Evolutionary conservation across 2,113 vertebrate genomes (phyloP).

Genomic region (Megalops atlanticus): DNA sequence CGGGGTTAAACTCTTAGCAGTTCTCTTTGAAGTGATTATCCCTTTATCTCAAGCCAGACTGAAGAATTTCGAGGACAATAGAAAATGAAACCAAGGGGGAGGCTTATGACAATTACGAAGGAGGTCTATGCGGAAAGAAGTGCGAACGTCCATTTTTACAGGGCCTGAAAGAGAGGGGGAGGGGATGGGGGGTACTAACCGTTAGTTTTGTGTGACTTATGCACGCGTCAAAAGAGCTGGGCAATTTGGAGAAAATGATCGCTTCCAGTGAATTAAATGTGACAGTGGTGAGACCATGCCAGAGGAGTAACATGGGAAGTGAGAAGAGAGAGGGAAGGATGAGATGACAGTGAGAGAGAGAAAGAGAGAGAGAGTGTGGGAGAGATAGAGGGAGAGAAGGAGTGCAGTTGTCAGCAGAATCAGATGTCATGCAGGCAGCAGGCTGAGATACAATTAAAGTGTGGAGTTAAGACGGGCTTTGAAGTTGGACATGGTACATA

Average conservation of each 20-base stretch:
- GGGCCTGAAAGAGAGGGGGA: conserved; percentile 22
- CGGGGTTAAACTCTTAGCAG: conserved; percentile 95
- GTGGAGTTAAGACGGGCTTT: conserved; percentile 79
- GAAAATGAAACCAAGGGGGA: conserved; percentile 82
- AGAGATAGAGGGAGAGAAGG: conserved; percentile 57
- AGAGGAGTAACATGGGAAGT: conserved; percentile 9
- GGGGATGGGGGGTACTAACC: conserved; percentile 34
- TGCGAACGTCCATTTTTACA: conserved; percentile 69
- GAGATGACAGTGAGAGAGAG: conserved; percentile 1
- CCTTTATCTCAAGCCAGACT: conserved; percentile 97
- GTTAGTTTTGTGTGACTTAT: conserved; percentile 9
- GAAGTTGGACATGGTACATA: conserved; percentile 75
- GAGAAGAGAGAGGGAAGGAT: conserved; percentile 18
- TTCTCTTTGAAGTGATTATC: conserved; percentile 98
- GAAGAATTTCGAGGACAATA: conserved; percentile 94
- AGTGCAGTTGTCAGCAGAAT: conserved; percentile 79
- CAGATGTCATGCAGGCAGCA: conserved; percentile 65
- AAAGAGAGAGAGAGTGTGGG: conserved; percentile 33
- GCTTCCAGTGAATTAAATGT: background rate
- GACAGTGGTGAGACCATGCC: background rate
- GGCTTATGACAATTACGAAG: conserved; percentile 86
- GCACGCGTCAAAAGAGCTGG: background rate
- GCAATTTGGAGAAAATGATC: background rate
- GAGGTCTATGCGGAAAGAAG: conserved; percentile 77
- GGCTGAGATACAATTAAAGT: conserved; percentile 78